phyloP scores from a whole-genome alignment of 2,888 invertebrate species.

The Ischnura elegans region DNA sequence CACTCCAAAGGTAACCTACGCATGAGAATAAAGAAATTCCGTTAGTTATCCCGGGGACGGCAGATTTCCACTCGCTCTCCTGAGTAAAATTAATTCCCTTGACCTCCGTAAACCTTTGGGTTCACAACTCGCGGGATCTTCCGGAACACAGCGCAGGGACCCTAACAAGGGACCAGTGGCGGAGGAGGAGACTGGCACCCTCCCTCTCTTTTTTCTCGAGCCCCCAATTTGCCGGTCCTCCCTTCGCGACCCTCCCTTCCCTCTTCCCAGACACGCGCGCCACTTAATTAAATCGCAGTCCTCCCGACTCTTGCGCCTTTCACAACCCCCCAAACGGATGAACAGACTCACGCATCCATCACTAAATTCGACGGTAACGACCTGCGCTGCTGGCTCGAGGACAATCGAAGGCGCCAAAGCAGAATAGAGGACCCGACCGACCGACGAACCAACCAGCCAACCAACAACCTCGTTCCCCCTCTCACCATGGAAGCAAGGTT shows the following conservation, averaged over 20 bases:
- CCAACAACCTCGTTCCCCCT: not conserved
- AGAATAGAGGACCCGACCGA: not conserved
- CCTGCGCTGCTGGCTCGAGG: not conserved
- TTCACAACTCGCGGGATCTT: not conserved
- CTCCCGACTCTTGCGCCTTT: not conserved
- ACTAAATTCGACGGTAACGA: conserved; percentile 34
- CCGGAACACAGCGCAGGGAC: not conserved
- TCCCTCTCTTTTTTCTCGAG: not conserved
- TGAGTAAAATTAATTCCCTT: not conserved
- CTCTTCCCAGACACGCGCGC: not conserved
- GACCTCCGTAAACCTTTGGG: not conserved
- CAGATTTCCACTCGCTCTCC: not conserved
- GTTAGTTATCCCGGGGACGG: not conserved
- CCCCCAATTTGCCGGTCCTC: not conserved
- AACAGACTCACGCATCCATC: conserved; percentile 20
- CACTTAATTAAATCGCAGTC: conserved; percentile 24
- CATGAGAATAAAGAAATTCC: no score
- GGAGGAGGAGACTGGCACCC: not conserved
- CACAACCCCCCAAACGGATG: not conserved
- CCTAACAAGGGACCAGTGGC: not conserved
- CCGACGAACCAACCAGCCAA: not conserved
- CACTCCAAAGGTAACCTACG: not conserved
- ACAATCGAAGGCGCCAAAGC: not conserved
- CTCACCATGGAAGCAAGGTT: not conserved
- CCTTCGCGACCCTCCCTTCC: not conserved